Conservation (phyloP, 2,113 vertebrate genomes). For the Bujurquina vittata region DNA sequence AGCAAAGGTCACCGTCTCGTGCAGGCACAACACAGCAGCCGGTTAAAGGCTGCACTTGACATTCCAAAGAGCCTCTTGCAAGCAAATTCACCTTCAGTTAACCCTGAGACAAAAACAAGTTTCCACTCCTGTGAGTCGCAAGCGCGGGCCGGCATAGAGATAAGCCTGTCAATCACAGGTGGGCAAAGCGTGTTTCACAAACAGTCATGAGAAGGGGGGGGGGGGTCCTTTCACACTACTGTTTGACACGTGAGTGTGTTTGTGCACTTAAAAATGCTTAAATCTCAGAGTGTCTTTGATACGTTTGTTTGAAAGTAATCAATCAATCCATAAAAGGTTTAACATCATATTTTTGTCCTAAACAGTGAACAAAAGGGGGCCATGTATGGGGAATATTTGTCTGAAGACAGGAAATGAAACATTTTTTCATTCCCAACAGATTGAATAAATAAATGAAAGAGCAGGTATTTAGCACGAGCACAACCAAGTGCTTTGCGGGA, state of each 20-base stretch:
- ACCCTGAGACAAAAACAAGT: constrained; percentile 63
- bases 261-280: not conserved
- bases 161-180: constrained; percentile 62
- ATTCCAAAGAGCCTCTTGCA: constrained; percentile 60
- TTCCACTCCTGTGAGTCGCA: constrained; percentile 57
- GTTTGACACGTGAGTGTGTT: constrained; percentile 15
- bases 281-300: not conserved
- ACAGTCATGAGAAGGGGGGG: not conserved
- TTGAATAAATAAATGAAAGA: constrained; percentile 10
- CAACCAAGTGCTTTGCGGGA: constrained; percentile 4
- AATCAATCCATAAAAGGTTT: not conserved
- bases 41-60: constrained; percentile 58
- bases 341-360: not conserved
- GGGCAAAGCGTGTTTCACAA: constrained; percentile 15
- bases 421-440: constrained; percentile 20
- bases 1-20: too few relatives aligned
- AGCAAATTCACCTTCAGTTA: constrained; percentile 66
- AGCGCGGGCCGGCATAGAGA: constrained; percentile 29
- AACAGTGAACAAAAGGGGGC: not conserved
- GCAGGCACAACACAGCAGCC: constrained; percentile 50
- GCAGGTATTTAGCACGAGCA: not conserved
- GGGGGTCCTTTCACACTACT: not conserved
- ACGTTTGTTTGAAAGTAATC: not conserved
- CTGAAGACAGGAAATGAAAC: constrained; percentile 35
- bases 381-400: constrained; percentile 3